Evolutionary conservation across 2,113 vertebrate genomes (phyloP).

Genomic region (Neodontobutis hainanensis): DNA sequence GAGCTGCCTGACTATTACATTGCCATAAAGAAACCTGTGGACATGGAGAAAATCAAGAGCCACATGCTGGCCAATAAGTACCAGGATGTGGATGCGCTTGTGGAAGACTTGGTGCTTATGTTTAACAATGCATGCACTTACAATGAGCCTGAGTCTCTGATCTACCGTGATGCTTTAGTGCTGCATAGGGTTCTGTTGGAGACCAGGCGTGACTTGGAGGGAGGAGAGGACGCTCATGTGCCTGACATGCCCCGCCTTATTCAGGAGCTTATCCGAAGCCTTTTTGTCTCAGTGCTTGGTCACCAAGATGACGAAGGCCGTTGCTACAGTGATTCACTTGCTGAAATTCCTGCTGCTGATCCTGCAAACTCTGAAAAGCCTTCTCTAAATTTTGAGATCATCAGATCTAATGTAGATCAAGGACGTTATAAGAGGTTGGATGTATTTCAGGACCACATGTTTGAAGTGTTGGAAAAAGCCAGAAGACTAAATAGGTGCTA

Average conservation of each 20-base stretch:
- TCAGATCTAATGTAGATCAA: conserved; percentile 91
- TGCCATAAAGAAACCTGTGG: conserved; percentile 96
- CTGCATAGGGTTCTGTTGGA: conserved; percentile 94
- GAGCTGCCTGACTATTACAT: conserved; percentile 98
- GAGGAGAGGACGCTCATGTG: conserved; percentile 92
- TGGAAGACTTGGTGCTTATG: conserved; percentile 98
- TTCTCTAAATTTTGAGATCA: conserved; percentile 92
- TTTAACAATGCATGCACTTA: conserved; percentile 99
- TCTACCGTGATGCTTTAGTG: conserved; percentile 96
- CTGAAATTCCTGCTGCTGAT: conserved; percentile 92
- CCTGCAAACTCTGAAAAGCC: conserved; percentile 87
- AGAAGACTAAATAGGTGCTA: conserved; percentile 91
- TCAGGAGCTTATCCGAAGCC: conserved; percentile 96
- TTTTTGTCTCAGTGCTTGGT: conserved; percentile 96
- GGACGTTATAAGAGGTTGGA: conserved; percentile 92
- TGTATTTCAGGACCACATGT: conserved; percentile 99
- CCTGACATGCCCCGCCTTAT: conserved; percentile 94
- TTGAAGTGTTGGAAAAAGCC: conserved; percentile 96
- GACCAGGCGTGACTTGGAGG: conserved; percentile 92
- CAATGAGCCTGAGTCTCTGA: conserved; percentile 96
- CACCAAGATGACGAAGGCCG: conserved; percentile 98
- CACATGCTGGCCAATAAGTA: conserved; percentile 99
- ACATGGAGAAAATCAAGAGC: conserved; percentile 98
- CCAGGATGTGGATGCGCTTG: conserved; percentile 97
- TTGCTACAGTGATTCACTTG: conserved; percentile 98